phyloP scores from a whole-genome alignment of 2,888 invertebrate genomes.

The Cheilosia variabilis region DNA sequence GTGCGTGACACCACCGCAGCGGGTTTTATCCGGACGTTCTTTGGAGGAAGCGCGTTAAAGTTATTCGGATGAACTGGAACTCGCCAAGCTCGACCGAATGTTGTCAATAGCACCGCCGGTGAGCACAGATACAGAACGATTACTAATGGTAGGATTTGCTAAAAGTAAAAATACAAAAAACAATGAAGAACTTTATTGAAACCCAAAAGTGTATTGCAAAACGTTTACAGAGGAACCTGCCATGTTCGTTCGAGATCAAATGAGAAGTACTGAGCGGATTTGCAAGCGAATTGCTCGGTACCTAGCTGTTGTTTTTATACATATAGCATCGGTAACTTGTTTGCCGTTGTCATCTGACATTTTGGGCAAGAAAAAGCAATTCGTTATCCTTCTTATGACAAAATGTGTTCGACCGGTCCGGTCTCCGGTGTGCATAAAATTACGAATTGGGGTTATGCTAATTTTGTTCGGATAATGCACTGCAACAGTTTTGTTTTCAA shows the following conservation, averaged over 20 bases:
- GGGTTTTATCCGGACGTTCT: constrained; percentile 63
- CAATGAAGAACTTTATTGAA: background rate
- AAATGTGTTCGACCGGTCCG: constrained; percentile 23
- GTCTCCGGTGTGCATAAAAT: constrained; percentile 37
- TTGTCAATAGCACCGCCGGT: background rate
- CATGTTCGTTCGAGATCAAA: constrained; percentile 21
- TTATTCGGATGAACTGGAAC: constrained; percentile 39
- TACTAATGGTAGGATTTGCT: constrained; percentile 20
- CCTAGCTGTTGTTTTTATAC: constrained; percentile 37
- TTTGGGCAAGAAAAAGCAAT: constrained; percentile 7
- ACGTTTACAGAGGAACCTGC: constrained; percentile 14
- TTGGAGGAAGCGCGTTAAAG: constrained; percentile 40
- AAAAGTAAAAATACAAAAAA: background rate
- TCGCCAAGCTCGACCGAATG: background rate
- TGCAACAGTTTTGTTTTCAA: constrained; percentile 3
- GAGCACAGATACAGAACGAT: constrained; percentile 7
- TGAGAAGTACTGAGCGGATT: constrained; percentile 13
- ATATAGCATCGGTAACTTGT: constrained; percentile 10
- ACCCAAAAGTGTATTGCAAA: background rate
- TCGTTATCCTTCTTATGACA: background rate
- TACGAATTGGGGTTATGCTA: constrained; percentile 43
- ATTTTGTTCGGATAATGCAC: constrained; percentile 34
- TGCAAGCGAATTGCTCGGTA: constrained; percentile 1
- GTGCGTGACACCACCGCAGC: constrained; percentile 47
- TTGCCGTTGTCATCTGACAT: constrained; percentile 23